Evolutionary conservation across 2,797 vertebrate species (phyloP).

Genomic region (Hippocampus kuda): DNA sequence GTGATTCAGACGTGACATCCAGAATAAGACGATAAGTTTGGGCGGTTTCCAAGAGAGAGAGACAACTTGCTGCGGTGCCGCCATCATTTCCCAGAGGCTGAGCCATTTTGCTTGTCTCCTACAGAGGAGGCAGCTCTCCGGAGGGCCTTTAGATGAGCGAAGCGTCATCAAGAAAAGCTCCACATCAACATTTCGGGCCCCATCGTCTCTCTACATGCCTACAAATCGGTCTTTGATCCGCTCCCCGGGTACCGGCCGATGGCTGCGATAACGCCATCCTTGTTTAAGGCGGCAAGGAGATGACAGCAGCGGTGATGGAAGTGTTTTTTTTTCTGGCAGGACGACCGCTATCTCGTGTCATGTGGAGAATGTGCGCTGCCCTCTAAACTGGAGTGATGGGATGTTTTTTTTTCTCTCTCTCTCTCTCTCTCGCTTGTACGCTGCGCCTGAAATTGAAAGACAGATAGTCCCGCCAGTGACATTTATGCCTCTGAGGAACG

Average conservation of each 20-base stretch:
- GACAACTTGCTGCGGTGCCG: neutral
- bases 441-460: neutral
- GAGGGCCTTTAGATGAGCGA: constrained; percentile 51
- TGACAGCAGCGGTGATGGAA: neutral
- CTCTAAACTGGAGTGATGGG: neutral
- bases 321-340: no score
- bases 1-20: neutral
- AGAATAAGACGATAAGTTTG: no score
- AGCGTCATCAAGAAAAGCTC: constrained; percentile 23
- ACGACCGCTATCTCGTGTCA: neutral
- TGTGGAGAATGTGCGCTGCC: neutral
- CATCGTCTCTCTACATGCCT: neutral
- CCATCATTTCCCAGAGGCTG: neutral
- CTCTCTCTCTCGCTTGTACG: neutral
- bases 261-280: neutral
- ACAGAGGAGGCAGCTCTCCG: constrained; percentile 39
- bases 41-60: neutral
- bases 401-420: neutral
- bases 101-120: constrained; percentile 10
- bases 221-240: neutral
- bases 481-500: neutral
- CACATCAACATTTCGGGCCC: constrained; percentile 19
- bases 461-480: neutral
- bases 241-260: neutral
- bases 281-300: neutral